Conservation (phyloP, 1,140 invertebrate genomes). For the Yoshiicerus persimilis region DNA sequence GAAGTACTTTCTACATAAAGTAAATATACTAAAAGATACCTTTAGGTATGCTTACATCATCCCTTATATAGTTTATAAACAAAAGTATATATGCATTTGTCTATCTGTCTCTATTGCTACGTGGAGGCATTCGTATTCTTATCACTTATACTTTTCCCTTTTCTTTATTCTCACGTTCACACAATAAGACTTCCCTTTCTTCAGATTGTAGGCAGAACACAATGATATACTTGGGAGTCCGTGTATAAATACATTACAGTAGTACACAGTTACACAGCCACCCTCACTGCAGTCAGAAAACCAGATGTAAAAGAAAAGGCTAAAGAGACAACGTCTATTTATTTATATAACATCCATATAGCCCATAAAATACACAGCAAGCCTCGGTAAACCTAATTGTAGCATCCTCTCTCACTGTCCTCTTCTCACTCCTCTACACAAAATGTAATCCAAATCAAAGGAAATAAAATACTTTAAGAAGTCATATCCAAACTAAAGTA, state of each 20-base stretch:
- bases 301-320: background rate
- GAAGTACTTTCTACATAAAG: background rate
- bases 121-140: background rate
- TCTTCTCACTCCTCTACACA: background rate
- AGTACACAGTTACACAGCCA: too few species aligned
- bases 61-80: background rate
- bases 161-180: background rate
- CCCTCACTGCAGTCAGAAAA: background rate
- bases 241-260: background rate
- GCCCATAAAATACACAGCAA: background rate
- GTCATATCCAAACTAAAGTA: background rate
- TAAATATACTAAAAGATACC: background rate
- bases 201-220: background rate
- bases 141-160: background rate
- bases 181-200: background rate
- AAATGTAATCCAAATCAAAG: background rate
- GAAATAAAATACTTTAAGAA: background rate
- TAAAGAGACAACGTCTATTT: background rate
- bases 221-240: background rate
- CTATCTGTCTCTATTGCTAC: background rate
- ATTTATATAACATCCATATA: too few species aligned
- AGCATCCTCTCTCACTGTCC: background rate
- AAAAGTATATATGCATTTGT: background rate
- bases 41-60: too few species aligned
- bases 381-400: background rate